Evolutionary conservation across 2,888 invertebrate genomes (phyloP), one percentile per base, ranked within the genome.

Genomic region (Apantesis nais): DNA sequence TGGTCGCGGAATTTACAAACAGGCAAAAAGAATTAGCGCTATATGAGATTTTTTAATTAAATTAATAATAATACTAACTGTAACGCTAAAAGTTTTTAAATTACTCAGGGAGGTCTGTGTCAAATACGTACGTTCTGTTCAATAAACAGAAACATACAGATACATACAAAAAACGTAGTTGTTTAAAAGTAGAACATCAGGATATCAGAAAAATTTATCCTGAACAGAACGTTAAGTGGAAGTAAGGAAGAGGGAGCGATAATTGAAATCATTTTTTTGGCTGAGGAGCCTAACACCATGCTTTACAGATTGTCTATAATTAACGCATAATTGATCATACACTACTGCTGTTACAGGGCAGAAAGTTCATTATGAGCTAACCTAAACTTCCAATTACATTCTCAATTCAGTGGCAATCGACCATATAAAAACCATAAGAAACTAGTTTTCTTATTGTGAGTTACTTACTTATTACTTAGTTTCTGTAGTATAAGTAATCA

Each of bases 401-500:
- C 16, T 44, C 44, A 16, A 44, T 44, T 16, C 16, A 44, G 19
- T 39, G 34, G 34, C 34, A 34, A 34, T 34, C 34, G 52, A n/a
- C 11, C n/a, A n/a, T n/a, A 52, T 22, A 22, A 11, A 52, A 52
- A 52, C 3, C 22, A 48, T n/a, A 52, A 22, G n/a, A 52, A 52
- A 9, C 3, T 48, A 48, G 1, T 48, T 70, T 68, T 76, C 67
- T 62, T 61, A 68, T 58, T 60, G 66, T 72, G 52, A 48, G 19
- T n/a, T 5, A 7, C 0, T 44, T 44, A 70, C 62, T 60, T 62
- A 44, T 11, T 67, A 64, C 19, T 25, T 55, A 61, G 58, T 67
- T 71, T 58, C 60, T 71, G 34, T 64, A 31, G 63, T 34, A 70
- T 77, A 71, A 67, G 72, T 75, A 72, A 39, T 5, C 61, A 70